Evolutionary conservation across 2,113 vertebrate species (phyloP).

Genomic region (Vulpes vulpes): DNA sequence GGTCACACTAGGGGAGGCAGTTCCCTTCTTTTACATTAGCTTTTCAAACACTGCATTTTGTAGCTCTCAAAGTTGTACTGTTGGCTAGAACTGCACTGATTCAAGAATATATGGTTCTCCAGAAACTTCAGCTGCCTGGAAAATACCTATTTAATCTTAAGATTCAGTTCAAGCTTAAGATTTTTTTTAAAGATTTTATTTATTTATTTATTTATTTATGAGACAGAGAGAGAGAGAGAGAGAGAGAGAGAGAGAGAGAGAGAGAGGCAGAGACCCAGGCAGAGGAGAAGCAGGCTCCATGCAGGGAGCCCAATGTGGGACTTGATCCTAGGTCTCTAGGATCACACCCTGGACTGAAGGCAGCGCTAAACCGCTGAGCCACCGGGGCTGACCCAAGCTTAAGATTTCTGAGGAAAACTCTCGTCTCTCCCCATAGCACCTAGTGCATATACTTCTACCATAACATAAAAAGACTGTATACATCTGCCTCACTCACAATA

Average conservation of each 20-base stretch:
- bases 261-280: too few species aligned
- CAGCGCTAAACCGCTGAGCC: too few species aligned
- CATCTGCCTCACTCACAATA: neutral
- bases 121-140: slow-evolving; percentile 12
- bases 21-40: neutral
- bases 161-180: slow-evolving; percentile 26
- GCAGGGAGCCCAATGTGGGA: too few species aligned
- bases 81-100: neutral
- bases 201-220: too few species aligned
- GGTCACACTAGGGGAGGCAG: neutral
- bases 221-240: too few species aligned
- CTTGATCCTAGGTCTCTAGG: too few species aligned
- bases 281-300: too few species aligned
- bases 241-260: too few species aligned
- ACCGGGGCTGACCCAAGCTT: neutral
- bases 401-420: neutral
- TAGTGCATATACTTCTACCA: neutral
- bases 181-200: neutral
- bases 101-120: neutral
- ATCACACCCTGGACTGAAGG: too few species aligned
- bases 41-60: slow-evolving; percentile 46
- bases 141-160: slow-evolving; percentile 2
- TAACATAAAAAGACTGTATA: neutral
- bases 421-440: neutral
- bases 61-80: slow-evolving; percentile 19